Evolutionary conservation across 2,113 vertebrate genomes (phyloP).

Genomic region (Nycticryphes semicollaris): DNA sequence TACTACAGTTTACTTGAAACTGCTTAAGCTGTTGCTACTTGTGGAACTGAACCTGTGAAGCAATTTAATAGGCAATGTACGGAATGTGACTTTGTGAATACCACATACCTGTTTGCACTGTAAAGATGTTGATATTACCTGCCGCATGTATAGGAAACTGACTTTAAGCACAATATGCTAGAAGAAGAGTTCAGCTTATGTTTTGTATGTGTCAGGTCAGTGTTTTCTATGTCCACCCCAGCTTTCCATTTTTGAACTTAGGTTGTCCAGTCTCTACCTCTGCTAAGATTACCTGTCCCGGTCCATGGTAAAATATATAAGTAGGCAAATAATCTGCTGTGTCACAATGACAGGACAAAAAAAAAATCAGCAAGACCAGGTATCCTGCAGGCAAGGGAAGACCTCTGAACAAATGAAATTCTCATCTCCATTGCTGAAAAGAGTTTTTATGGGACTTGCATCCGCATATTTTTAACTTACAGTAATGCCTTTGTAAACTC

Average conservation of each 20-base stretch:
- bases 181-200: not conserved
- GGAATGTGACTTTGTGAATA: not conserved
- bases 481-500: not conserved
- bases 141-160: not conserved
- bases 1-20: not conserved
- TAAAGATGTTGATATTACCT: not conserved
- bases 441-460: not conserved
- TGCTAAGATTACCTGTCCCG: not conserved
- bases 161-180: not conserved
- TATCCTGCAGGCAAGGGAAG: not conserved
- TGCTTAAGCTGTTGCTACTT: not conserved
- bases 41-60: slow-evolving; percentile 8
- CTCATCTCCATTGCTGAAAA: not conserved
- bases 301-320: not conserved
- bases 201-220: not conserved
- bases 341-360: not conserved
- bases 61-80: not conserved
- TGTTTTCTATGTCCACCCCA: not conserved
- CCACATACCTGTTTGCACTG: not conserved
- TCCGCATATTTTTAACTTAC: not conserved
- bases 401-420: not conserved
- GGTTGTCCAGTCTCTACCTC: not conserved
- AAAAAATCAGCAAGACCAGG: not conserved
- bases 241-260: not conserved
- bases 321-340: not conserved